A percentile compares a stretch with the other conserved stretches of the same genome.
These are phyloP conservation scores for Axea sp. DNA, from an alignment of 2,888 invertebrate genomes.

Conservation along the genomic window DNA sequence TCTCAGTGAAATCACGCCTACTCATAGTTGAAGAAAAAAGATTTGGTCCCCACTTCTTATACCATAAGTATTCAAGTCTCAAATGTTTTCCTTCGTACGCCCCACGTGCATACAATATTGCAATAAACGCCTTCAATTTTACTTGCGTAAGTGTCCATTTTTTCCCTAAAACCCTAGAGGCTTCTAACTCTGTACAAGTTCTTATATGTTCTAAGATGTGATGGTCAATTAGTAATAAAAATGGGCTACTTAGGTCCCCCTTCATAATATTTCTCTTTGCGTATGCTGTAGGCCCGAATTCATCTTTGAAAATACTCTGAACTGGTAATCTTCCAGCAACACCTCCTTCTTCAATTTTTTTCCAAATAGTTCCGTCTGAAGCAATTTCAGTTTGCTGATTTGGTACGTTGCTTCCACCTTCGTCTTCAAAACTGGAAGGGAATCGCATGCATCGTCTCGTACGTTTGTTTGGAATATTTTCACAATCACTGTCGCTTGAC, in stretches of 20 bases:
- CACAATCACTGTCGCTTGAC: too few relatives aligned
- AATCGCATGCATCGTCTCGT: too few relatives aligned
- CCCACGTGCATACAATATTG: slow-evolving; percentile 64
- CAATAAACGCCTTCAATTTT: slow-evolving; percentile 61
- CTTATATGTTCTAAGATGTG: slow-evolving; percentile 56
- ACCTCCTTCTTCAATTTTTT: not conserved
- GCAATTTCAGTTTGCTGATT: too few relatives aligned
- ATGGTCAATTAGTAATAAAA: slow-evolving; percentile 52
- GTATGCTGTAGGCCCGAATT: slow-evolving; percentile 51
- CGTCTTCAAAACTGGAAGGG: too few relatives aligned
- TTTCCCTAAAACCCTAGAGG: slow-evolving; percentile 54
- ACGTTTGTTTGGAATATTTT: too few relatives aligned
- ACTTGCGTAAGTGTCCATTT: slow-evolving; percentile 50
- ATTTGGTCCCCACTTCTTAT: slow-evolving; percentile 1
- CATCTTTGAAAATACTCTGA: not conserved
- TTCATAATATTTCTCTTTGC: slow-evolving; percentile 59
- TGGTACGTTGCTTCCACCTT: too few relatives aligned
- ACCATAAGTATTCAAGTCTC: not conserved
- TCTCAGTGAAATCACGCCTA: not conserved
- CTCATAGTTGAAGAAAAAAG: not conserved
- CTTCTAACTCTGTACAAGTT: slow-evolving; percentile 59
- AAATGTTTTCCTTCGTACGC: slow-evolving; percentile 62
- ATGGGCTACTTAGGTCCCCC: slow-evolving; percentile 58
- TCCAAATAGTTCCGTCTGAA: not conserved
- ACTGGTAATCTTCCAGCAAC: not conserved